Conservation (phyloP, 2,113 vertebrate genomes). For the Pithys albifrons region DNA sequence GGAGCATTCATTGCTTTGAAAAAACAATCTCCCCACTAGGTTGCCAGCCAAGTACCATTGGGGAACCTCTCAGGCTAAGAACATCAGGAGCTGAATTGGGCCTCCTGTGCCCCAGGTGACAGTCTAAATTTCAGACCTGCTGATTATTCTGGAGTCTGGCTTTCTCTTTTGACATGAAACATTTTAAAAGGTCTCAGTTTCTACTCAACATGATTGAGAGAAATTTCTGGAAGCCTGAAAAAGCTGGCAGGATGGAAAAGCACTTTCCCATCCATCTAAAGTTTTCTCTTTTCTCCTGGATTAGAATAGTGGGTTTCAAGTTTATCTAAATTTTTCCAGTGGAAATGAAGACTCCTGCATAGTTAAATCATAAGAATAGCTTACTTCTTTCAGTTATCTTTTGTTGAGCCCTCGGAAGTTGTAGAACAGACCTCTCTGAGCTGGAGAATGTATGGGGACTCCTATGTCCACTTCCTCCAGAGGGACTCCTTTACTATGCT, state of each 20-base stretch:
- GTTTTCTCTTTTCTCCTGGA: conserved; percentile 17
- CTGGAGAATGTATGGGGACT: neutral
- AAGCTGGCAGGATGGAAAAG: conserved; percentile 16
- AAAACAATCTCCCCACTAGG: neutral
- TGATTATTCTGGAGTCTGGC: conserved; percentile 1
- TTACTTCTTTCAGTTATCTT: conserved; percentile 28
- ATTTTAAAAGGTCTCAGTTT: conserved; percentile 37
- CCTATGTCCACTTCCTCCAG: neutral
- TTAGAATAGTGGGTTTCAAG: neutral
- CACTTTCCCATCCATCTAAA: conserved; percentile 9
- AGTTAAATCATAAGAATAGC: conserved; percentile 11
- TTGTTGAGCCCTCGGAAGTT: neutral
- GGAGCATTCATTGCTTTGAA: neutral
- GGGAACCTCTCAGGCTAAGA: neutral
- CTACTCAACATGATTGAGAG: neutral
- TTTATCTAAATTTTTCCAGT: conserved; percentile 47
- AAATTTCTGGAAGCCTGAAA: conserved; percentile 25
- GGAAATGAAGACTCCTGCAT: conserved; percentile 8
- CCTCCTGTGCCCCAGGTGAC: neutral
- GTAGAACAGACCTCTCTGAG: neutral
- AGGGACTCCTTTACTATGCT: neutral
- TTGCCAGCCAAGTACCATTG: neutral
- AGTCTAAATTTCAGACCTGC: conserved; percentile 27
- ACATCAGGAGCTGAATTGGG: neutral
- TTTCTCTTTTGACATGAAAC: conserved; percentile 6